These are phyloP conservation scores for Eilema griseolum DNA, from an alignment of 2,888 invertebrate species.

Conservation along the genomic window DNA sequence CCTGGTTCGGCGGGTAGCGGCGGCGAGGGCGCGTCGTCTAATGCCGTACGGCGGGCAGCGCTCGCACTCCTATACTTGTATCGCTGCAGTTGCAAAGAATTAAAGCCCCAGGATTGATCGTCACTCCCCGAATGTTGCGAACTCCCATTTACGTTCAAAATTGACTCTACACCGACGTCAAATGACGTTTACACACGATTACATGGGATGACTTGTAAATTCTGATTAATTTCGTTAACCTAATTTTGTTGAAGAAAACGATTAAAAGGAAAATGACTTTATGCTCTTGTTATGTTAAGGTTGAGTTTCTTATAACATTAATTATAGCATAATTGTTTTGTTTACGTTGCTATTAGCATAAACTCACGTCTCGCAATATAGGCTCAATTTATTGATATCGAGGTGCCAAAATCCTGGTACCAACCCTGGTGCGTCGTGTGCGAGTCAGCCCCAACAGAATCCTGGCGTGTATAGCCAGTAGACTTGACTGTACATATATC, in stretches of 20 bases:
- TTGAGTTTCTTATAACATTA: neutral
- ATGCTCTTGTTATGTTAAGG: constrained; percentile 5
- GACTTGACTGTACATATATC: too few relatives aligned
- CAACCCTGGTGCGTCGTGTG: too few relatives aligned
- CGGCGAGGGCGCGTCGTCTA: constrained; percentile 66
- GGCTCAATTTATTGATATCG: neutral
- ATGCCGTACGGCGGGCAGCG: constrained; percentile 71
- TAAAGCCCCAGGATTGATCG: constrained; percentile 68
- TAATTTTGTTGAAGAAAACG: constrained; percentile 28
- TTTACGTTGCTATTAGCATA: constrained; percentile 3
- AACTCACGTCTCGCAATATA: neutral
- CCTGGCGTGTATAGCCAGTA: too few relatives aligned
- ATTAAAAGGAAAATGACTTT: constrained; percentile 10
- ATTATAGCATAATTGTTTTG: constrained; percentile 10
- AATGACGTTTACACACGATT: constrained; percentile 47
- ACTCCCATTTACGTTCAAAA: constrained; percentile 60
- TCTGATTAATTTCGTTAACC: constrained; percentile 44
- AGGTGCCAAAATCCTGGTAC: too few relatives aligned
- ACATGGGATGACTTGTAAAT: constrained; percentile 37
- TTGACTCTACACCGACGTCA: constrained; percentile 56
- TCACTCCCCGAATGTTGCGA: constrained; percentile 48
- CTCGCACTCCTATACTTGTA: constrained; percentile 49
- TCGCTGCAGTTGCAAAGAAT: constrained; percentile 71
- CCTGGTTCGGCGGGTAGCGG: constrained; percentile 65
- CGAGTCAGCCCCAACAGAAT: too few relatives aligned